Evolutionary conservation across 2,113 vertebrate genomes (phyloP).

Genomic region (Diglossa brunneiventris): DNA sequence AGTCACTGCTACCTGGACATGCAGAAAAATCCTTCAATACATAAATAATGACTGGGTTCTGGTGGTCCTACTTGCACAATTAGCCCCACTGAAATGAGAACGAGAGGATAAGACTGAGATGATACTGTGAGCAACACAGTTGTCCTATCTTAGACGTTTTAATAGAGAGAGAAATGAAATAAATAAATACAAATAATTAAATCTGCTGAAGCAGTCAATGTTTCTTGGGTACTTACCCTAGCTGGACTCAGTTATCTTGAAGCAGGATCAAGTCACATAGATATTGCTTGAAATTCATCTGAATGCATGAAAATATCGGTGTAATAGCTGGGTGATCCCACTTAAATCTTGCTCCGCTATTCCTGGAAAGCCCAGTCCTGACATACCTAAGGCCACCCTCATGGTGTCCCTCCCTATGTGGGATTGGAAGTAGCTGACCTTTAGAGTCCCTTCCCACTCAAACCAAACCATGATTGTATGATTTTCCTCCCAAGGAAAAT

Average conservation of each 20-base stretch:
- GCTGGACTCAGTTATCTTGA: not conserved
- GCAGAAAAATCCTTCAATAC: not conserved
- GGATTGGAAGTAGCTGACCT: not conserved
- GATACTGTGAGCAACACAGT: not conserved
- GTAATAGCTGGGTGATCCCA: not conserved
- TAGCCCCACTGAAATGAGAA: not conserved
- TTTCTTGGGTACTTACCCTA: not conserved
- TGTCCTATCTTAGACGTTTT: not conserved
- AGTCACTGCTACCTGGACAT: constrained; percentile 13
- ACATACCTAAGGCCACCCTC: not conserved
- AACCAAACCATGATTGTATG: not conserved
- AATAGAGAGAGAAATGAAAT: not conserved
- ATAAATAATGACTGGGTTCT: not conserved
- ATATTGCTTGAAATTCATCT: not conserved
- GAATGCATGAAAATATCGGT: not conserved
- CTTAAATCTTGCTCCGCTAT: not conserved
- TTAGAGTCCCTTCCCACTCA: not conserved
- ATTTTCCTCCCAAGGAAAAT: not conserved
- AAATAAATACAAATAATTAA: not conserved
- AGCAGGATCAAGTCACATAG: not conserved
- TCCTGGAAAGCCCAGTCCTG: not conserved
- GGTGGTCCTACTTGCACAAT: not conserved
- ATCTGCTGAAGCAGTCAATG: not conserved
- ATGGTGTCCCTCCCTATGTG: not conserved
- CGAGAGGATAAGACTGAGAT: not conserved